Conservation (phyloP, 2,797 vertebrate species). For the Acomys russatus region DNA sequence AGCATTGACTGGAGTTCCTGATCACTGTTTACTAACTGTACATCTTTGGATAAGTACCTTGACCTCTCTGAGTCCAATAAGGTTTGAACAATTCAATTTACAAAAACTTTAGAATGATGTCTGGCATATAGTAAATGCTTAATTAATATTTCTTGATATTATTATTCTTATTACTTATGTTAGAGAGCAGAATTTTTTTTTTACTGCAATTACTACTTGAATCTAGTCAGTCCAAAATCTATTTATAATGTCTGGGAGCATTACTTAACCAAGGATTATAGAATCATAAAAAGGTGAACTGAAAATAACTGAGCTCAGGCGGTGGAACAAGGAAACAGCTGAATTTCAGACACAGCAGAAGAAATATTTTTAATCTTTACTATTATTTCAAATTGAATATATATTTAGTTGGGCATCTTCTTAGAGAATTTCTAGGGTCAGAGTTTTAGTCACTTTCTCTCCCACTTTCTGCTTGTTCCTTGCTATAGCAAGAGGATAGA, state of each 20-base stretch:
- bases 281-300: conserved; percentile 50
- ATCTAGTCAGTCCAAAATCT: conserved; percentile 65
- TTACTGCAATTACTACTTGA: conserved; percentile 61
- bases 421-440: not conserved
- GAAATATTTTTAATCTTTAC: conserved; percentile 59
- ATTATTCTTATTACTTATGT: conserved; percentile 61
- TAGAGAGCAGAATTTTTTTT: conserved; percentile 52
- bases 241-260: conserved; percentile 66
- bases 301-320: conserved; percentile 8
- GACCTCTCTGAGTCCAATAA: conserved; percentile 56
- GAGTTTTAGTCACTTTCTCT: not conserved
- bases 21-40: conserved; percentile 40
- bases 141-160: conserved; percentile 59
- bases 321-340: conserved; percentile 25
- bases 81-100: conserved; percentile 70
- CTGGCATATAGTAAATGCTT: conserved; percentile 51
- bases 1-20: conserved; percentile 34
- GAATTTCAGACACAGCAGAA: conserved; percentile 31
- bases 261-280: conserved; percentile 61
- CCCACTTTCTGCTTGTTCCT: not conserved
- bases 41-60: conserved; percentile 57
- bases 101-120: conserved; percentile 67
- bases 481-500: not conserved
- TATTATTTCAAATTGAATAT: conserved; percentile 60
- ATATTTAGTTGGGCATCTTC: conserved; percentile 6